Evolutionary conservation across 2,113 vertebrate genomes (phyloP), one percentile per base, ranked within the genome.

Genomic region (Synodontis membranacea): DNA sequence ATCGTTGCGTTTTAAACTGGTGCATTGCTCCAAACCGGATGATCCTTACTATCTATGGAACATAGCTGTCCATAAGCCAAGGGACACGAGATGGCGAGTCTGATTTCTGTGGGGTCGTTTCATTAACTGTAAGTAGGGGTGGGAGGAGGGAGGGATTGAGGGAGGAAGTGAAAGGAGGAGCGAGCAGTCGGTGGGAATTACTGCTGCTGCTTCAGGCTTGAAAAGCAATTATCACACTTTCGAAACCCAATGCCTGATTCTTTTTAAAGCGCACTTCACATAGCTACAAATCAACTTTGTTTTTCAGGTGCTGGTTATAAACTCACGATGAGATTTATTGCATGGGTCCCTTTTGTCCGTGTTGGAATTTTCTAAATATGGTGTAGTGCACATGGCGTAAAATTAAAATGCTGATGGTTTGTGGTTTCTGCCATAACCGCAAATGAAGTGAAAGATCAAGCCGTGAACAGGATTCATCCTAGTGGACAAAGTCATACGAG

Each of bases 201-300:
- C 54, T 62, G 25, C 37, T 75, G 50, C 66, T 74, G 31, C 66
- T 70, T 83, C 50, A 37, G 52, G 68, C 79, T 76, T 75, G 80
- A 82, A 75, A 86, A 82, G 39, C 52, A 68, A 86, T 86, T 46
- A 82, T 74, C 79, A 42, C 50, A 48, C 66, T 34, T 50, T n/a
- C n/a, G 52, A 82, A 75, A 48, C 42, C 80, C 66, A 48, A 85
- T n/a, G 28, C 56, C 4, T 23, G 39, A 31, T 76, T 84, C 68
- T 84, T 75, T 84, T 84, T 84, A 76, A 76, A 84, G 83, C 37
- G 5, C 39, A 84, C 83, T 60, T 76, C 70, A 39, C 54, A 84
- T 44, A 76, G 39, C 52, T 44, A 7, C 37, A 64, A 74, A 50
- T 50, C 46, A 66, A 50, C 84, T 34, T 28, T 28, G 39, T 52